These are phyloP conservation scores for Synodontis membranacea DNA, from an alignment of 2,113 vertebrate species.

Conservation along the genomic window DNA sequence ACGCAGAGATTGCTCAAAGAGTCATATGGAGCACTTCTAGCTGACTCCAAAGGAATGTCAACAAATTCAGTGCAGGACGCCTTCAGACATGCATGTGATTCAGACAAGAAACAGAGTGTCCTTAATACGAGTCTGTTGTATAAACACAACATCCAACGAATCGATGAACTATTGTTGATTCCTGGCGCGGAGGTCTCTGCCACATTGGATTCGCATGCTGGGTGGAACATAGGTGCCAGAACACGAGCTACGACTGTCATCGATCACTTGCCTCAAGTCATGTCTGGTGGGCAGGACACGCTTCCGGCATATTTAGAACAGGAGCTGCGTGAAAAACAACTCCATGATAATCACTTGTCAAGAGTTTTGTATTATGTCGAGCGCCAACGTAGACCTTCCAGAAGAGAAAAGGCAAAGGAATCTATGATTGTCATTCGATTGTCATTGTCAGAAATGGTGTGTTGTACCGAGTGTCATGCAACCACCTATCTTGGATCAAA, in stretches of 20 bases:
- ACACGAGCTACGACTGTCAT: not conserved
- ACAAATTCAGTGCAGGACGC: not conserved
- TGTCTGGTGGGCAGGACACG: not conserved
- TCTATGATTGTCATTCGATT: not conserved
- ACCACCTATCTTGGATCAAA: not conserved
- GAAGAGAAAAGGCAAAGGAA: not conserved
- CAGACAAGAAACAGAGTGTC: not conserved
- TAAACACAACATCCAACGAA: not conserved
- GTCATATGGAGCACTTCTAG: not conserved
- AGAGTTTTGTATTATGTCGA: constrained; percentile 20
- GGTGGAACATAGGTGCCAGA: not conserved
- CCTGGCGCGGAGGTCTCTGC: not conserved
- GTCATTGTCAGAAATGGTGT: constrained; percentile 6
- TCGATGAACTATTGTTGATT: not conserved
- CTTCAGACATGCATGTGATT: not conserved
- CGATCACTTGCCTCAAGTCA: not conserved
- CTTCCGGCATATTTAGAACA: not conserved
- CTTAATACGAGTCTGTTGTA: not conserved
- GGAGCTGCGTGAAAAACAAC: constrained; percentile 5
- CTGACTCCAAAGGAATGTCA: not conserved
- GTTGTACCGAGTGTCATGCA: not conserved
- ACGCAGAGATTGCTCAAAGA: not conserved
- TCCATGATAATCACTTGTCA: not conserved
- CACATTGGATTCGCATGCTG: not conserved
- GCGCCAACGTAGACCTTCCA: not conserved